A percentile compares a stretch with the other conserved stretches of the same genome.
Conservation (phyloP, 2,113 vertebrate genomes). For the Gallinago jamesoni region DNA sequence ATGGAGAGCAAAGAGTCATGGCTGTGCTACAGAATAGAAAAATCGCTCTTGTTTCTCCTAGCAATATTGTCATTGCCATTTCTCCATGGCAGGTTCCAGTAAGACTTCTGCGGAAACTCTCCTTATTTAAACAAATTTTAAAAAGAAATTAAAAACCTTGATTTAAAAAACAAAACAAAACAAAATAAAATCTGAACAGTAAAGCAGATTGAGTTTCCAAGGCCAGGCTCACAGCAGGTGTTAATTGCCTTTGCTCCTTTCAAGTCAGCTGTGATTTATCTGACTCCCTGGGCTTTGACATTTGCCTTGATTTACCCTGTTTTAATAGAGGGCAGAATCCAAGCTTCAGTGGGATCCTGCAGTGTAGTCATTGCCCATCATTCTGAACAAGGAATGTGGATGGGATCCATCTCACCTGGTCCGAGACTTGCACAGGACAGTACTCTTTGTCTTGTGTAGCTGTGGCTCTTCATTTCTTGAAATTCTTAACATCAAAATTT, state of each 20-base stretch:
- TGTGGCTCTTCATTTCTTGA: background rate
- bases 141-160: background rate
- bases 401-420: background rate
- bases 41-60: background rate
- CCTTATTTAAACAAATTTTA: background rate
- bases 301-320: background rate
- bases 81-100: background rate
- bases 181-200: background rate
- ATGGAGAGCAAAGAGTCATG: background rate
- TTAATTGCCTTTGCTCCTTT: background rate
- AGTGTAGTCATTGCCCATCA: background rate
- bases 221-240: background rate
- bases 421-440: background rate
- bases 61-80: background rate
- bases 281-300: background rate
- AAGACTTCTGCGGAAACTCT: background rate
- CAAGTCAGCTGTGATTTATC: background rate
- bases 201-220: background rate
- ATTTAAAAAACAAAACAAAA: background rate
- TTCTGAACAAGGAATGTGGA: background rate
- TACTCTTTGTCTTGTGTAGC: background rate
- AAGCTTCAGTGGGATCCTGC: background rate
- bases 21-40: background rate
- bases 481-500: background rate
- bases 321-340: background rate